Percentiles rank a stretch among this genome's conserved stretches.
Evolutionary conservation across 2,113 vertebrate genomes (phyloP).

Genomic region (Lates calcarifer): DNA sequence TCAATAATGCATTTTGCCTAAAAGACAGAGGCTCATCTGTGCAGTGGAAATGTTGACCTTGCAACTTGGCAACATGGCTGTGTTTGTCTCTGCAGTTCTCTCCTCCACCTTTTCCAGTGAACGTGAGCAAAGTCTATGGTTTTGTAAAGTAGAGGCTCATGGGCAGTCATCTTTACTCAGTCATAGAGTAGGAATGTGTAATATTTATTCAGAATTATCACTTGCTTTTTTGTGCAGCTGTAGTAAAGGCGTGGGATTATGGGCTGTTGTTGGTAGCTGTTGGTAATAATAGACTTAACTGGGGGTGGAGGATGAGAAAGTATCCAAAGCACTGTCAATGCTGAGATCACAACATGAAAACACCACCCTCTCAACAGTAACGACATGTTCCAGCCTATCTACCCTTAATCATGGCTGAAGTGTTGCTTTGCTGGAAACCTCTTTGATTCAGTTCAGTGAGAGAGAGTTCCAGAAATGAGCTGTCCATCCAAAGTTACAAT

Average conservation of each 20-base stretch:
- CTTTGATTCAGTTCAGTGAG: neutral
- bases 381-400: conserved; percentile 14
- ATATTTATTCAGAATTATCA: conserved; percentile 41
- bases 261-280: conserved; percentile 33
- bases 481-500: neutral
- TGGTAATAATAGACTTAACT: conserved; percentile 55
- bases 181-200: conserved; percentile 21
- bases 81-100: conserved; percentile 19
- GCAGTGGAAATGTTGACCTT: conserved; percentile 42
- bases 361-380: conserved; percentile 22
- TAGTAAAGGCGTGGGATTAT: conserved; percentile 24
- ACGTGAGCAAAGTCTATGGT: conserved; percentile 8
- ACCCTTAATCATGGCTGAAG: neutral
- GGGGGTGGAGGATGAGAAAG: conserved; percentile 41
- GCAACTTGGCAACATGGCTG: conserved; percentile 28
- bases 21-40: conserved; percentile 32
- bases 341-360: conserved; percentile 33
- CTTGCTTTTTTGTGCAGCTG: conserved; percentile 45
- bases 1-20: conserved; percentile 36
- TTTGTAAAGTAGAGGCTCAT: conserved; percentile 15
- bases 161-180: conserved; percentile 7
- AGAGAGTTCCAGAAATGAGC: neutral
- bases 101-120: neutral
- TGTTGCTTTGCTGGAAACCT: conserved; percentile 13
- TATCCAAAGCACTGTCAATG: conserved; percentile 11